Evolutionary conservation across 2,888 invertebrate genomes (phyloP), one percentile per base, ranked within the genome.

Genomic region (Crioceris asparagi): DNA sequence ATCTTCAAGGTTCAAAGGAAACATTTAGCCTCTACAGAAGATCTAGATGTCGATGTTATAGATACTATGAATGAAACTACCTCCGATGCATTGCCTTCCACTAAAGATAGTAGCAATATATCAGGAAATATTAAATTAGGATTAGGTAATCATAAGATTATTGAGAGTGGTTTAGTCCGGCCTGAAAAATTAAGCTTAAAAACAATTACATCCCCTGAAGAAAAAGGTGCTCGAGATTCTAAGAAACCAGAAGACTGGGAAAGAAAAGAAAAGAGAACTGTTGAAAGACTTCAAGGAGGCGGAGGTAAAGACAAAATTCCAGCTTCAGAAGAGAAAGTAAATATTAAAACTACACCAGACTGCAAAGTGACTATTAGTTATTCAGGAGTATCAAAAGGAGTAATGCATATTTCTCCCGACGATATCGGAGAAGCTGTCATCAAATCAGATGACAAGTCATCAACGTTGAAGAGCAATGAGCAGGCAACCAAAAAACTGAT

Each of bases 171-270:
- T 41, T 52, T 55, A n/a, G 44, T 52, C 27, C 50, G 62, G 27
- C 62, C 62, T 25, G 60, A 50, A 29, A 56, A 60, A 39, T 44
- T 62, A 32, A 52, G 54, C 35, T 52, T 62, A 17, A 50, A 46
- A 48, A 41, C 29, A 32, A 41, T 47, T 26, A 10, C 3, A 16
- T 60, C 65, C n/a, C 65, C 65, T 2, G 64, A 64, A 48, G 66
- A 66, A 45, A 66, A 66, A 49, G 66, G 66, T 38, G 57, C 59
- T 41, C 62, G 62, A 48, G 66, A 66, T 50, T 65, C 64, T 18
- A 64, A 63, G 44, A 57, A 51, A 49, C 61, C 63, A 12, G 65
- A 66, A 56, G 64, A 65, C 50, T 63, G 63, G 62, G 62, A 64
- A 48, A 47, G 62, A 35, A 64, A 64, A 46, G 62, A 62, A 48